Evolutionary conservation across 2,888 invertebrate species (phyloP), one percentile per base, ranked within the genome.

Genomic region (Apocheima hispidaria): DNA sequence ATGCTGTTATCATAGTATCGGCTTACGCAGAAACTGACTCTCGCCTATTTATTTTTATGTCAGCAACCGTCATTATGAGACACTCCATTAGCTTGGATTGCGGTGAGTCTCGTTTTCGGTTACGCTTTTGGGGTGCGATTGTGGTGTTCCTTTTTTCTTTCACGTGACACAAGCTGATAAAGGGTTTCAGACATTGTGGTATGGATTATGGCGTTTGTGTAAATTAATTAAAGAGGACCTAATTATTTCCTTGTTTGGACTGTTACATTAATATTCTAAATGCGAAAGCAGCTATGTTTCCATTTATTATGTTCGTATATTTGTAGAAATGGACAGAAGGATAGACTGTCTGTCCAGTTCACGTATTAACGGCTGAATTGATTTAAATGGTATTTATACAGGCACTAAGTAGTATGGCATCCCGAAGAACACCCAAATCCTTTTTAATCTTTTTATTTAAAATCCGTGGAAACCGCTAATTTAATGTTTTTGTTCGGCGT

Each of bases 1-100:
- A 87, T 87, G 88, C 88, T 92, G 92, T 92, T 92, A 92, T 92
- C 92, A 92, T 91, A 92, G 92, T 92, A 92, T 92, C 92, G 88
- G 91, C 92, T 92, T 92, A 92, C 92, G 88, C 88, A 92, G 92
- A 92, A 92, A 92, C 92, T 85, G 92, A 92, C 86, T 91, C 92
- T 90, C 85, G 90, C 89, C 92, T 92, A 92, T 92, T 92, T 92
- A 92, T 92, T 92, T 92, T 92, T 92, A 92, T 92, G 92, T 92
- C 92, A 92, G 90, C 90, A 91, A 90, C 91, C 91, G 90, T 91
- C 92, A 92, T 92, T 91, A 92, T 90, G 91, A 90, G 92, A 92
- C 92, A 92, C 92, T 92, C 92, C 92, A 92, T 92, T 92, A 92
- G 91, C 88, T 92, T 84, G 91, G 92, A 92, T 92, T 92, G 92